Evolutionary conservation across 2,797 vertebrate genomes (phyloP), one percentile per base, ranked within the genome.

Genomic region (Microctenopoma stevenorrisi): DNA sequence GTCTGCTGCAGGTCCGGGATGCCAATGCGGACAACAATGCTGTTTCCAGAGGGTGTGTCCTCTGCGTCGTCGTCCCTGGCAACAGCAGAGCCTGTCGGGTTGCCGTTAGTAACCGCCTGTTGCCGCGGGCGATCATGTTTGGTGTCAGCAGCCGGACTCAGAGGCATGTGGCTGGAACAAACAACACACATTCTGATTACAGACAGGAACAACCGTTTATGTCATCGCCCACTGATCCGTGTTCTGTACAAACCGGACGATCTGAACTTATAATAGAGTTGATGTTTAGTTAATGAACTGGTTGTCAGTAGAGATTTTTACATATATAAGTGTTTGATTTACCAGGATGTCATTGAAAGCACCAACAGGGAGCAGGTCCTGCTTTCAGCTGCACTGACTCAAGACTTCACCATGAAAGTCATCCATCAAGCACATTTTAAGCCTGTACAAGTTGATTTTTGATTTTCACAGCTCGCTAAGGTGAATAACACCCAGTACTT

Each of bases 1-100:
- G 97, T 98, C 91, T 98, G 97, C 94, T 98, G 96, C 76, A 98
- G 96, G 95, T 98, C 97, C 70, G 96, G 97, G 92, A 98, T 96
- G 88, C 97, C 97, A 72, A 98, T 95, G 91, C 97, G 96, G 88
- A 98, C 95, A 81, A 98, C 95, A 72, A 95, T 90, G 81, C 93
- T 95, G 90, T 92, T 94, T 89, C 95, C 94, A 81, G 94, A 78
- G 88, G 95, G 96, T 59, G 94, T 87, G 86, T 95, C 92, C 67
- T 94, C 94, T 72, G 78, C 82, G 65, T 91, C 91, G 81, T 95
- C 94, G 84, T 94, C 94, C 89, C 92, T 88, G 90, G 92, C 90
- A 87, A 93, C 88, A 86, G 87, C 85, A 83, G 91, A 92, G 83
- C 90, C 94, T 88, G 93, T 91, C 74, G 92, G 89, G 92, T 94